Evolutionary conservation across 2,113 vertebrate species (phyloP), one percentile per base, ranked within the genome.

Genomic region (Plectropomus leopardus): DNA sequence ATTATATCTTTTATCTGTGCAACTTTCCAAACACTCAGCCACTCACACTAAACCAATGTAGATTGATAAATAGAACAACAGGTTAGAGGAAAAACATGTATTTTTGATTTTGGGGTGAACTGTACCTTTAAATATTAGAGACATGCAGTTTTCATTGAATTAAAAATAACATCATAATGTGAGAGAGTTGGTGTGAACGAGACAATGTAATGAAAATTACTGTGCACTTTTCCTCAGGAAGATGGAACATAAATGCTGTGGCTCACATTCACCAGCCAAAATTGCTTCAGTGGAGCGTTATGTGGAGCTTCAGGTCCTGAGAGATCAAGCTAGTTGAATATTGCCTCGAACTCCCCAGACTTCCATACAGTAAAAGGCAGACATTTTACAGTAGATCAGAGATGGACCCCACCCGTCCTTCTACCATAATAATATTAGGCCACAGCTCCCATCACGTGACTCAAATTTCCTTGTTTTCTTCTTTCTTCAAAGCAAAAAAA

Each of bases 361-460:
- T 36, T 50, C 51, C 4, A 11, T 65, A 23, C 23, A 61, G 42
- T 68, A 93, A 88, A 86, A 95, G 92, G 92, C 92, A 93, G 86
- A 85, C 90, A 79, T 94, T 95, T 94, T 94, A 92, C 83, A 93
- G 91, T 78, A 80, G 58, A 26, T 78, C 65, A 76, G 78, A 80
- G 87, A 74, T 73, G 61, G 87, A 92, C 90, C 90, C 88, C 90
- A 85, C 95, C 92, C 90, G 78, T 92, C 91, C 88, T 86, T 47
- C 87, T 82, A 86, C 92, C 86, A 81, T 83, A 88, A 87, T 79
- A 72, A 81, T 84, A 89, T 85, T 88, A 50, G 65, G 7, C 86
- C 83, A 19, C 73, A 55, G 71, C 84, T 86, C 82, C 76, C 54
- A 65, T 86, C 88, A 84, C 57, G 68, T 89, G 89, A 91, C 77